Conservation (phyloP, 1,140 invertebrate species). For the Orius insidiosus region DNA sequence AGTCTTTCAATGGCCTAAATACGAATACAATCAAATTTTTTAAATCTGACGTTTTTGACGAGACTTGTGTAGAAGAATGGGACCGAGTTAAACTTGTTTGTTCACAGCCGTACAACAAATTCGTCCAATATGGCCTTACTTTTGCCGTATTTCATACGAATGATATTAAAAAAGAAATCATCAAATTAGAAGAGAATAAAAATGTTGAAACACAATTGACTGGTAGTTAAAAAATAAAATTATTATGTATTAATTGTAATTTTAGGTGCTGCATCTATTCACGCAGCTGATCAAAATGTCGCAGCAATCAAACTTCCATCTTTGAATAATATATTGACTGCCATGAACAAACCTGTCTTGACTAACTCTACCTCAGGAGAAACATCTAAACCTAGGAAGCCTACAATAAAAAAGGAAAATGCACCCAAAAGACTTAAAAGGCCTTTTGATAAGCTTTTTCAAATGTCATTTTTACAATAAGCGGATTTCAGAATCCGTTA, state of each 20-base stretch:
- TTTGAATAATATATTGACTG: too few species aligned
- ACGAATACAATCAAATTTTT: slow-evolving; percentile 59
- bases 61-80: slow-evolving; percentile 47
- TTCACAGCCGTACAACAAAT: slow-evolving; percentile 72
- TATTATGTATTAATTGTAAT: too few species aligned
- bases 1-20: slow-evolving; percentile 43
- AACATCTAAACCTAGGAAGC: too few species aligned
- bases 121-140: slow-evolving; percentile 56
- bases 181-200: too few species aligned
- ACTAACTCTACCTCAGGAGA: too few species aligned
- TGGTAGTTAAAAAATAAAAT: too few species aligned
- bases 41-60: slow-evolving; percentile 32
- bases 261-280: too few species aligned
- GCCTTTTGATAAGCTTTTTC: slow-evolving; percentile 39
- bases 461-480: slow-evolving; percentile 60
- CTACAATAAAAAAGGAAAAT: too few species aligned
- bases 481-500: slow-evolving; percentile 71
- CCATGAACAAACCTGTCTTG: background rate
- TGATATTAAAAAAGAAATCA: background rate
- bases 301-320: too few species aligned
- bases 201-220: too few species aligned
- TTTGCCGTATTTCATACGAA: slow-evolving; percentile 47
- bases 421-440: slow-evolving; percentile 20
- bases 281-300: too few species aligned
- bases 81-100: slow-evolving; percentile 74